Conservation (phyloP, 2,888 invertebrate genomes). For the Ochropleura leucogaster region DNA sequence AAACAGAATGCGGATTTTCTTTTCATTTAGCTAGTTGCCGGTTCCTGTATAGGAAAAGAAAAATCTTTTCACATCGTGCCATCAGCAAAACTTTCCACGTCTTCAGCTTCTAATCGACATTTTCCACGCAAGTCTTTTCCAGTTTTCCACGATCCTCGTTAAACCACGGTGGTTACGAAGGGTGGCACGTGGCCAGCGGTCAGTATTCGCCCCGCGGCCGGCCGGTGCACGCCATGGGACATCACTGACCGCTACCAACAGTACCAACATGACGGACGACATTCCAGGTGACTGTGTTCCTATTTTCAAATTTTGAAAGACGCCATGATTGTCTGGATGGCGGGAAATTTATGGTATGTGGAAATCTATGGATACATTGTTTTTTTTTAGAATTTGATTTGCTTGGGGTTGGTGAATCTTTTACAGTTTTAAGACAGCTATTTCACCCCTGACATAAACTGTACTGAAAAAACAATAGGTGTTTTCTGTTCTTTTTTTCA, state of each 20-base stretch:
- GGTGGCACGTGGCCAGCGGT: conserved; percentile 82
- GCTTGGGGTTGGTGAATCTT: neutral
- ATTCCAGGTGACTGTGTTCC: conserved; percentile 83
- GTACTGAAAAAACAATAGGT: neutral
- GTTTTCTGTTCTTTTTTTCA: neutral
- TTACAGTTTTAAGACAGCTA: neutral
- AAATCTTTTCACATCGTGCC: neutral
- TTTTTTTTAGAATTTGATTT: neutral
- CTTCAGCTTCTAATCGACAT: neutral
- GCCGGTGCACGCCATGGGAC: conserved; percentile 77
- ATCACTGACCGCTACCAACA: conserved; percentile 54
- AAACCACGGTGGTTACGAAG: conserved; percentile 70
- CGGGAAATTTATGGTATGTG: conserved; percentile 27
- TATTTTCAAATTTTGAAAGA: conserved; percentile 45
- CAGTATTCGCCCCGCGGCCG: conserved; percentile 85
- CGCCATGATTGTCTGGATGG: conserved; percentile 27
- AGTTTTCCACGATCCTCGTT: conserved; percentile 67
- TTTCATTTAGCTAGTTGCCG: neutral
- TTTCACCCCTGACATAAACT: neutral
- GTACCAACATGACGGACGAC: conserved; percentile 76
- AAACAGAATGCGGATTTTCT: neutral
- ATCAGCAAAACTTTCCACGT: neutral
- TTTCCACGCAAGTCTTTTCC: conserved; percentile 53
- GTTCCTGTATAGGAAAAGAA: neutral
- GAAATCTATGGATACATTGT: conserved; percentile 17